Evolutionary conservation across 2,888 invertebrate genomes (phyloP).

Genomic region (Papilio elwesi): DNA sequence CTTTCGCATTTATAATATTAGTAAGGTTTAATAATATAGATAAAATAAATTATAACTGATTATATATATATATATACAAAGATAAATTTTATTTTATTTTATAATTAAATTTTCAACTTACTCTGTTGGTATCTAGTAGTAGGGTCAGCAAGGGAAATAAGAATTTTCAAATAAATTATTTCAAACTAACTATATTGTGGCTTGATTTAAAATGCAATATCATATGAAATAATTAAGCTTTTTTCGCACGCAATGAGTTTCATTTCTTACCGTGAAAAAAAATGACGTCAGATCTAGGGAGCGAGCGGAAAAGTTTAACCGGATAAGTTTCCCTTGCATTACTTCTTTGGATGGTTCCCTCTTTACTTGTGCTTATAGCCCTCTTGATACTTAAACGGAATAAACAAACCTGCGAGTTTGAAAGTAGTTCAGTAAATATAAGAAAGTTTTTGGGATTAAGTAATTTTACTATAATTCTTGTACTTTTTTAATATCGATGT

Average conservation of each 20-base stretch:
- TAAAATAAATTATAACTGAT: no score
- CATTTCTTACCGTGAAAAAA: slow-evolving; percentile 46
- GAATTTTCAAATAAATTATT: slow-evolving; percentile 26
- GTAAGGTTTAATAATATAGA: no score
- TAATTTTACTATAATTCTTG: neutral
- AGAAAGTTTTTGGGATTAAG: neutral
- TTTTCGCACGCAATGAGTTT: slow-evolving; percentile 5
- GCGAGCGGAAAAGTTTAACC: slow-evolving; percentile 64
- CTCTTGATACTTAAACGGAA: slow-evolving; percentile 48
- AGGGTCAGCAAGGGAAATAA: slow-evolving; percentile 14
- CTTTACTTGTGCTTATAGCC: slow-evolving; percentile 55
- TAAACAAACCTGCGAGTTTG: slow-evolving; percentile 43
- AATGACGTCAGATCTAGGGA: slow-evolving; percentile 49
- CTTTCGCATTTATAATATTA: no score
- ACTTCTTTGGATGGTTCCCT: slow-evolving; percentile 52
- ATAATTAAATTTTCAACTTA: slow-evolving; percentile 27
- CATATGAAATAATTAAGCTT: neutral
- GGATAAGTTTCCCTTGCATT: slow-evolving; percentile 65
- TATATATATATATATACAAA: neutral
- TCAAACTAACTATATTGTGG: no score
- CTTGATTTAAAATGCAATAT: neutral
- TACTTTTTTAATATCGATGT: neutral
- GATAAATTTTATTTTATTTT: neutral
- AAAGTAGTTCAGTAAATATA: slow-evolving; percentile 2
- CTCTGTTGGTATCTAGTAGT: no score